Conservation (phyloP, 1,140 invertebrate species). For the Coelopa frigida region DNA sequence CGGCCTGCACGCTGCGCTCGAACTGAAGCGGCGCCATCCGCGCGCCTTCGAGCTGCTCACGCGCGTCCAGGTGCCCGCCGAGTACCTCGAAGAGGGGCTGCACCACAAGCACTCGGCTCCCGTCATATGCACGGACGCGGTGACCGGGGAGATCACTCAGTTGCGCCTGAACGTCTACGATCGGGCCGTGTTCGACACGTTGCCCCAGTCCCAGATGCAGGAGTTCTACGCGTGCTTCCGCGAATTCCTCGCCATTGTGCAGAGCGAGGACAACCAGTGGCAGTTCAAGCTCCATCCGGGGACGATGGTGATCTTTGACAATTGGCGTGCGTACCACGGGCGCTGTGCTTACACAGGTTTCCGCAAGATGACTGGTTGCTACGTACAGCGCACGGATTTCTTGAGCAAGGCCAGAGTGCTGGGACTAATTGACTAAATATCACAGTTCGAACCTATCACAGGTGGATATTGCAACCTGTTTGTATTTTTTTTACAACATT, state of each 20-base stretch:
- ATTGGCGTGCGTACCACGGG: slow-evolving; percentile 68
- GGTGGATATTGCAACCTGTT: too few relatives aligned
- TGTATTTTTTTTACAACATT: too few relatives aligned
- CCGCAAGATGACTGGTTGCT: slow-evolving; percentile 53
- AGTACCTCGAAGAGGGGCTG: slow-evolving; percentile 55
- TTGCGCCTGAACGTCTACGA: slow-evolving; percentile 64
- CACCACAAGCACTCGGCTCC: slow-evolving; percentile 49
- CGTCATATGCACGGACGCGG: slow-evolving; percentile 48
- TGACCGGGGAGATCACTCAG: slow-evolving; percentile 49
- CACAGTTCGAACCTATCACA: too few relatives aligned
- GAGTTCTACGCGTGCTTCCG: slow-evolving; percentile 58
- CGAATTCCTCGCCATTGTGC: slow-evolving; percentile 51
- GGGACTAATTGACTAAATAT: slow-evolving; percentile 42
- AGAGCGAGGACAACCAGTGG: slow-evolving; percentile 49
- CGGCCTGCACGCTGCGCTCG: slow-evolving; percentile 57
- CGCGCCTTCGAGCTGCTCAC: slow-evolving; percentile 53
- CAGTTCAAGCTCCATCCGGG: slow-evolving; percentile 57
- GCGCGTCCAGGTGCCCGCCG: slow-evolving; percentile 51
- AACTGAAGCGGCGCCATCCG: slow-evolving; percentile 48
- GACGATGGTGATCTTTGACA: slow-evolving; percentile 63
- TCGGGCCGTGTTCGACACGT: slow-evolving; percentile 53
- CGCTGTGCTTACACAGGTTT: slow-evolving; percentile 56
- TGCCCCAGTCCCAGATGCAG: slow-evolving; percentile 46
- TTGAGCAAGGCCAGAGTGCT: slow-evolving; percentile 50
- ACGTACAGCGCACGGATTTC: slow-evolving; percentile 57